Conservation (phyloP, 2,797 vertebrate species). For the Halcyon smyrnensis region DNA sequence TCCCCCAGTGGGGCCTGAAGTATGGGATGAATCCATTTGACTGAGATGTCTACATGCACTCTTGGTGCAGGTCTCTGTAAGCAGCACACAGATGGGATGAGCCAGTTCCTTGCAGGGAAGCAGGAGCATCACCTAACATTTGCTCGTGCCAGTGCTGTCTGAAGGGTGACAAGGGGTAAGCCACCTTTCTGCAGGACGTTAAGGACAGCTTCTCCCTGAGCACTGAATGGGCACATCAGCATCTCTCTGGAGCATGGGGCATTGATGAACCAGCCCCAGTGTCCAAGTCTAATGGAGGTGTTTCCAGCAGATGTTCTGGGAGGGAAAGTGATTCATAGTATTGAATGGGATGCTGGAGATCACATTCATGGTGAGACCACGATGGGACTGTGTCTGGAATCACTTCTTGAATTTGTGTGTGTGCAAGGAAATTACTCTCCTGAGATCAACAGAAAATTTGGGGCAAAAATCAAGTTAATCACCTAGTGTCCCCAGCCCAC, state of each 20-base stretch:
- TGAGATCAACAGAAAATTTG: not conserved
- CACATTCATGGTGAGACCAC: accelerated
- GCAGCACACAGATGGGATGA: not conserved
- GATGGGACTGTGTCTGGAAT: not conserved
- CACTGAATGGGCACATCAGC: not conserved
- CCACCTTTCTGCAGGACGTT: not conserved
- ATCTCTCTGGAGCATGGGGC: not conserved
- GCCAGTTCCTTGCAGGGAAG: not conserved
- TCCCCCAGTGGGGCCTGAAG: no score
- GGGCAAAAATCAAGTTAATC: not conserved
- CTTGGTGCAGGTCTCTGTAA: not conserved
- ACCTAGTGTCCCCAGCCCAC: not conserved
- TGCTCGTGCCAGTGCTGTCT: accelerated
- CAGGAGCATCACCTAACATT: not conserved
- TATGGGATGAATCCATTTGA: not conserved
- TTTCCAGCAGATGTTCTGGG: not conserved
- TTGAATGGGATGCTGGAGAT: not conserved
- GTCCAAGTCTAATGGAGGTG: not conserved
- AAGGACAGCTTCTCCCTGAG: not conserved
- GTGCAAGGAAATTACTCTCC: not conserved
- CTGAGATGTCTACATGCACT: not conserved
- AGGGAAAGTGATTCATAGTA: not conserved
- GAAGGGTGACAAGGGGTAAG: not conserved
- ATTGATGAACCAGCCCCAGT: accelerated
- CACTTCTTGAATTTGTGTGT: not conserved